Evolutionary conservation across 2,797 vertebrate species (phyloP), one percentile per base, ranked within the genome.

Genomic region (Periophthalmus magnuspinnatus): DNA sequence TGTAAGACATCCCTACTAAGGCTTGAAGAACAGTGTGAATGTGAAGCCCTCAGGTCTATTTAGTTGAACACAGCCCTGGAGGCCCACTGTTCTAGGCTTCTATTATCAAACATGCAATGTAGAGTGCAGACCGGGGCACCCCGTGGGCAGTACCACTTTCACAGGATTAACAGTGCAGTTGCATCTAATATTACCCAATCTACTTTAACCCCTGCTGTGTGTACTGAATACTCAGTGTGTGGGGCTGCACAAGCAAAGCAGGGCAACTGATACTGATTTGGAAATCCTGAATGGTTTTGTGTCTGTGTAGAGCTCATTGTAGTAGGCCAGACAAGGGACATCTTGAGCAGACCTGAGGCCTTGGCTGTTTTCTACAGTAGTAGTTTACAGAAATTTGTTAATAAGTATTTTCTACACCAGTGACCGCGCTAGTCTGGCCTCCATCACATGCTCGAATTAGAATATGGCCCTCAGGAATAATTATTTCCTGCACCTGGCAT

Each of bases 1-100:
- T 71, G 69, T 83, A 69, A 75, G 62, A 84, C 75, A 71, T 71
- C 67, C 77, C 75, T 85, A 85, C 82, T 86, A 84, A 69, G 48
- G 70, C 67, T 74, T 65, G 17, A 36, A 73, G 33, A 76, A 68
- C 58, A 59, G 64, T 65, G 65, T 65, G 70, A 84, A 79, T 68
- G 36, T 61, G 59, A 47, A 32, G 70, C 83, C 59, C 71, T 55
- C 64, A 67, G 67, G 61, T 78, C 74, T 38, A 65, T 73, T 77
- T 70, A 72, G 74, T 71, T 68, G 75, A 78, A 67, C 58, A 58
- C 66, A 69, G 71, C 81, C 77, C 77, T 33, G 45, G 72, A 75
- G 81, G 68, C 61, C 65, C 5, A 13, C 33, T 77, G 77, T 72
- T 76, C 71, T 64, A 47, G 83, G 71, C 55, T 82, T 76, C 76